Percentiles rank a stretch among this genome's conserved stretches.
These are phyloP conservation scores for Drosophila ogumai DNA, from an alignment of 1,140 invertebrate genomes.

Conservation along the genomic window DNA sequence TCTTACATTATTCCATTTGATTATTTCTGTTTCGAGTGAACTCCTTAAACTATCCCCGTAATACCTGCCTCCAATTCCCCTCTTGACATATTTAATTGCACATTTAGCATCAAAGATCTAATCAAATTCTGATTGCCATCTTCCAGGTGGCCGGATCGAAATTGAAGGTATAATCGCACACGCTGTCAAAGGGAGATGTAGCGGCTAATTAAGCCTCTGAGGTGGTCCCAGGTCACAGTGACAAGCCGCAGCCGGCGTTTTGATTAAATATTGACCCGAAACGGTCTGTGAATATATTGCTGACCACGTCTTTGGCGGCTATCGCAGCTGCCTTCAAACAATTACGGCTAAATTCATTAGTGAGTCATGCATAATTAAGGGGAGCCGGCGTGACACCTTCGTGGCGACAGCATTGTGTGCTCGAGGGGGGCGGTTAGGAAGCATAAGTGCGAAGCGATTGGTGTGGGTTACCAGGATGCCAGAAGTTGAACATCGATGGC, in stretches of 20 bases:
- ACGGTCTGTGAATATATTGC: slow-evolving; percentile 14
- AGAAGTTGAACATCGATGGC: slow-evolving; percentile 27
- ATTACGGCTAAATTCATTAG: slow-evolving; percentile 66
- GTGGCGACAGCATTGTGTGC: not conserved
- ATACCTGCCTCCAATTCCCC: not conserved
- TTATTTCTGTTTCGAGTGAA: not conserved
- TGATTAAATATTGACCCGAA: slow-evolving; percentile 70
- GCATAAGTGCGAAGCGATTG: slow-evolving; percentile 3
- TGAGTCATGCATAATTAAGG: slow-evolving; percentile 60
- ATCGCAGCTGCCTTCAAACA: slow-evolving; percentile 50
- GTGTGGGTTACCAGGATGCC: slow-evolving; percentile 1
- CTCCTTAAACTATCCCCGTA: not conserved
- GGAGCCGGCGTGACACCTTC: slow-evolving; percentile 35
- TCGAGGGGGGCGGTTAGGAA: not conserved
- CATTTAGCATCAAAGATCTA: slow-evolving; percentile 6
- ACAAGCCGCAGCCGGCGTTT: slow-evolving; percentile 49
- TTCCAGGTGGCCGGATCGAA: slow-evolving; percentile 2
- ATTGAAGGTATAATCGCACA: slow-evolving; percentile 25
- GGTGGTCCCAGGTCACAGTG: slow-evolving; percentile 48
- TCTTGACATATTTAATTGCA: slow-evolving; percentile 30
- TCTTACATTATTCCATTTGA: not conserved
- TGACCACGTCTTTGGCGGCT: slow-evolving; percentile 39
- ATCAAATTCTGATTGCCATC: slow-evolving; percentile 17
- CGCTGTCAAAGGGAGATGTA: slow-evolving; percentile 8
- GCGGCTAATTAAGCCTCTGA: slow-evolving; percentile 44